Conservation (phyloP, 2,113 vertebrate species). For the Rattus rattus region DNA sequence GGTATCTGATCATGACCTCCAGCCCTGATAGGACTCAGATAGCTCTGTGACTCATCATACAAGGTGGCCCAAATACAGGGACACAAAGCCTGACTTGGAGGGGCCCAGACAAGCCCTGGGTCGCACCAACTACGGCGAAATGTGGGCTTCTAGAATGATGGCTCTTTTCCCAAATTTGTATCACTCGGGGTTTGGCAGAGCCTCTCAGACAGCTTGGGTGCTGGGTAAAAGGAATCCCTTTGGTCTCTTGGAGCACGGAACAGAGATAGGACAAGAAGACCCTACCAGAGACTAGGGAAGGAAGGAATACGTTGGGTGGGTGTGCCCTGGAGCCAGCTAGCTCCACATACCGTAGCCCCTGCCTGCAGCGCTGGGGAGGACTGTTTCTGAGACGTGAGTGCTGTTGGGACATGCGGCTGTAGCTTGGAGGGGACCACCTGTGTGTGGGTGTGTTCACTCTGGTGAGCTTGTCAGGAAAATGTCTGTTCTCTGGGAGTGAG, state of each 20-base stretch:
- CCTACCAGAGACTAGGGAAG: not conserved
- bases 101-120: slow-evolving; percentile 31
- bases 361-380: slow-evolving; percentile 50
- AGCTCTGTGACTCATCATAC: not conserved
- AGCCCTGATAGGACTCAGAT: not conserved
- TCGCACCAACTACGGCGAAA: not conserved
- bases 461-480: slow-evolving; percentile 60
- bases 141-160: not conserved
- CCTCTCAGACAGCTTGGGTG: not conserved
- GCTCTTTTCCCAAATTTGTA: not conserved
- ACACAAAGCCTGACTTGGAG: not conserved
- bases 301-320: not conserved
- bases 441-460: slow-evolving; percentile 73
- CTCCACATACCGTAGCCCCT: not conserved
- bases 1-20: slow-evolving; percentile 5
- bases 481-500: slow-evolving; percentile 67
- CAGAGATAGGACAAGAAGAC: not conserved
- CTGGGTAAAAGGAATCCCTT: not conserved
- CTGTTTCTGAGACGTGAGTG: not conserved
- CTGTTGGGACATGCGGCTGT: slow-evolving; percentile 74
- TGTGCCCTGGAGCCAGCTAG: not conserved
- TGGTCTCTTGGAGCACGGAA: not conserved
- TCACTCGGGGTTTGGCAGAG: not conserved
- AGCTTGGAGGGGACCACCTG: slow-evolving; percentile 81
- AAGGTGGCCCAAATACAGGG: not conserved